phyloP scores from a whole-genome alignment of 23 tunicate genomes.

The Halocynthia roretzi region DNA sequence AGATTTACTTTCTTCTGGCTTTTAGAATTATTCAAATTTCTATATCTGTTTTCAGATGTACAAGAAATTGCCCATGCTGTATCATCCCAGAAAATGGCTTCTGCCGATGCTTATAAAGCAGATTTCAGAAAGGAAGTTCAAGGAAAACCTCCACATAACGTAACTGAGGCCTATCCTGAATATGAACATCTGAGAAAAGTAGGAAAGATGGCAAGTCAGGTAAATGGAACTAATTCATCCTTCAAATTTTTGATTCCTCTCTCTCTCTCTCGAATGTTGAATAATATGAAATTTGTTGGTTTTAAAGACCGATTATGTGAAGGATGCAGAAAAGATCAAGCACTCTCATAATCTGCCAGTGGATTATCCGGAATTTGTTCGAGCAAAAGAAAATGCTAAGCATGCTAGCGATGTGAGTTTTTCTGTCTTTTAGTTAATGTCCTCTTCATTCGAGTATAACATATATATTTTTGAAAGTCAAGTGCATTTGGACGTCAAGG shows the following conservation, averaged over 20 bases:
- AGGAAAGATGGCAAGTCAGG: conserved; percentile 58
- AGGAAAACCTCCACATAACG: conserved; percentile 73
- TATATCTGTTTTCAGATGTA: conserved; percentile 28
- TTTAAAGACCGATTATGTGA: conserved; percentile 9
- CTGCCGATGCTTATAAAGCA: conserved; percentile 38
- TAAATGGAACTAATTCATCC: conserved; percentile 3
- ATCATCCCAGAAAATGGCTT: conserved; percentile 51
- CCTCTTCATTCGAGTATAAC: too few relatives aligned
- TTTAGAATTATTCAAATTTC: too few relatives aligned
- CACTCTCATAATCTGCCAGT: conserved; percentile 25
- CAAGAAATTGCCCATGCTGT: conserved; percentile 76
- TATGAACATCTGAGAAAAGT: conserved; percentile 49
- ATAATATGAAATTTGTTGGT: not conserved
- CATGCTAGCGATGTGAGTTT: conserved; percentile 77
- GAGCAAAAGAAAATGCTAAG: conserved; percentile 76
- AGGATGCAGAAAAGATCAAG: conserved; percentile 26
- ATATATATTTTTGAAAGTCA: too few relatives aligned
- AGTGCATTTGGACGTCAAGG: too few relatives aligned
- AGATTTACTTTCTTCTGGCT: too few relatives aligned
- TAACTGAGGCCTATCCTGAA: conserved; percentile 76
- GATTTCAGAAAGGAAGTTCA: conserved; percentile 66
- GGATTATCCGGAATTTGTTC: conserved; percentile 81
- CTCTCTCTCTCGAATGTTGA: not conserved
- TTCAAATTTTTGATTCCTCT: not conserved
- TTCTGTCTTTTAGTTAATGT: too few relatives aligned